Base-by-base conservation (phyloP, 2,888 invertebrate species). In the Mimachlamys varia region DNA sequence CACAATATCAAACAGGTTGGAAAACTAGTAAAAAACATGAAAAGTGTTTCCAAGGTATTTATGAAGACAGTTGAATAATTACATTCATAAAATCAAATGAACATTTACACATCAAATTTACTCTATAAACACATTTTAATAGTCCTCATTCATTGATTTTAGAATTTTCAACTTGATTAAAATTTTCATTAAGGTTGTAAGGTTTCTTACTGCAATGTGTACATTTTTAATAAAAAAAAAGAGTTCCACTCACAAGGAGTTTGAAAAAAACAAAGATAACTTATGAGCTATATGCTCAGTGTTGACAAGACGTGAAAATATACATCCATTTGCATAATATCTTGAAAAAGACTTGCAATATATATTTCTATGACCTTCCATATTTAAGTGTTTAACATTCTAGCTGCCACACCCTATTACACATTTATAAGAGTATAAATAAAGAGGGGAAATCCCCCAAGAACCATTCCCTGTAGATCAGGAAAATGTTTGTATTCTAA, bases 1-100 rank as follows among this genome's bases (percentile, higher is more conserved):
- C 76, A 76, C 76, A 76, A 76, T 76, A 76, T 76, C 76, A 76
- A 76, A 33, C 27, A 76, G 27, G 58, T 58, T 58, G 22, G 33
- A 76, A 76, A 76, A 33, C 76, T 76, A 33, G 27, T 33, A 76
- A 22, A 5, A 44, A 44, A 44, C 3, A 44, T 44, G 44, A 44
- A n/a, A 44, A 44, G 44, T 44, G 44, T 44, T 44, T 7, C 44
- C 3, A 76, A 76, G 0, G 7, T 0, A 27, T 27, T 76, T 33
- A 33, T 76, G 27, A 33, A 76, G 4, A 7, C 7, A n/a, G 10
- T 62, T 62, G 7, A 22, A n/a, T 3, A 62, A 27, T 76, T 27
- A 33, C 76, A 44, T 44, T 44, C 44, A 7, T 44, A 7, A n/a
- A n/a, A n/a, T n/a, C n/a, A n/a, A 44, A 44, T 44, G 44, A 44